Percentiles rank a stretch among this genome's conserved stretches.
Evolutionary conservation across 1,140 invertebrate species (phyloP).

Genomic region (Vanessa tameamea): DNA sequence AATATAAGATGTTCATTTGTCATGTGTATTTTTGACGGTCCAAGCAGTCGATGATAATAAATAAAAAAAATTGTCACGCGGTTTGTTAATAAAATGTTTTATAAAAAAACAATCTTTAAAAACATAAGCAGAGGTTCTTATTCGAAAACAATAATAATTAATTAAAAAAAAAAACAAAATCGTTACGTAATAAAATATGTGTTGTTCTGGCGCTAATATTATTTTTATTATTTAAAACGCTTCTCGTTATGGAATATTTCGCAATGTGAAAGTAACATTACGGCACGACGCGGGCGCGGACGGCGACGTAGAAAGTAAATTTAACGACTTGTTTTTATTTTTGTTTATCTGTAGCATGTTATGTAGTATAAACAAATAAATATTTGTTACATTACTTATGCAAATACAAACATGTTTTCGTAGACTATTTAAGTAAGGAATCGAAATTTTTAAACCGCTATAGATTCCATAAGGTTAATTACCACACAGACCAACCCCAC

Average conservation of each 20-base stretch:
- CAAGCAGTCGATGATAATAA: conserved; percentile 26
- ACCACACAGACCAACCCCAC: neutral
- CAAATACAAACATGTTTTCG: neutral
- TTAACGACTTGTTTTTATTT: conserved; percentile 38
- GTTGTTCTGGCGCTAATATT: conserved; percentile 8
- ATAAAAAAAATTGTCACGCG: neutral
- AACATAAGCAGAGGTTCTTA: neutral
- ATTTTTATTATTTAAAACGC: conserved; percentile 37
- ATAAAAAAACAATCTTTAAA: neutral
- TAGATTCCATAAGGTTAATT: neutral
- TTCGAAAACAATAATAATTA: neutral
- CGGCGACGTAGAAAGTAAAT: conserved; percentile 47
- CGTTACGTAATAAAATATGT: conserved; percentile 5
- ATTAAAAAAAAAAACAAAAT: conserved; percentile 1
- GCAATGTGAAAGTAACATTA: conserved; percentile 52
- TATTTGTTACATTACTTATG: neutral
- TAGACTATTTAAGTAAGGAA: neutral
- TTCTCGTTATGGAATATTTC: conserved; percentile 49
- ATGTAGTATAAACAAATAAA: neutral
- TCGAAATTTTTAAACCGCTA: neutral
- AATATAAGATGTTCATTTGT: conserved; percentile 48
- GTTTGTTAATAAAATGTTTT: neutral
- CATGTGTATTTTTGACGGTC: conserved; percentile 75
- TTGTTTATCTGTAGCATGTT: conserved; percentile 21
- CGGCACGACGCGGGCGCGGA: conserved; percentile 34